These are phyloP conservation scores for Nemotelus pantherinus DNA, from an alignment of 2,888 invertebrate species.

Conservation along the genomic window DNA sequence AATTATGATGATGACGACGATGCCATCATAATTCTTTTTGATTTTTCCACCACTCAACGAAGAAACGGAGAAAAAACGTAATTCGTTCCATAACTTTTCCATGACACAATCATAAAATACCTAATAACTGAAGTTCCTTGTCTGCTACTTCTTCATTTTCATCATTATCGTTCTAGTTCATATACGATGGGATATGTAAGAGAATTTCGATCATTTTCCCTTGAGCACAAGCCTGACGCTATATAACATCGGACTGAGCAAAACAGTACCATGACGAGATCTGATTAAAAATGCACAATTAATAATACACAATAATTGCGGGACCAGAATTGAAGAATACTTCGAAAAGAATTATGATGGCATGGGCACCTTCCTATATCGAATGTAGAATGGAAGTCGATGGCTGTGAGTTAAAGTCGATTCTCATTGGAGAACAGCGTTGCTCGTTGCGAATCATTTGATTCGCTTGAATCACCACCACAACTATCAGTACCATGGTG, in stretches of 20 bases:
- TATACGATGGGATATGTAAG: too few relatives aligned
- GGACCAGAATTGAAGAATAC: slow-evolving; percentile 45
- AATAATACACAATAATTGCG: slow-evolving; percentile 52
- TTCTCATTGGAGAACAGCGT: slow-evolving; percentile 25
- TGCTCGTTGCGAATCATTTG: slow-evolving; percentile 14
- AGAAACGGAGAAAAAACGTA: slow-evolving; percentile 14
- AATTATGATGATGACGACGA: slow-evolving; percentile 28
- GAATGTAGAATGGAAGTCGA: not conserved
- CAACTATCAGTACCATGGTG: not conserved
- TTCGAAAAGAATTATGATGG: slow-evolving; percentile 22
- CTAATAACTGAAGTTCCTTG: slow-evolving; percentile 30
- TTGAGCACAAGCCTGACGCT: too few relatives aligned
- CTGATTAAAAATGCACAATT: slow-evolving; percentile 51
- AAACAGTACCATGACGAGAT: slow-evolving; percentile 47
- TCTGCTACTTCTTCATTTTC: slow-evolving; percentile 2
- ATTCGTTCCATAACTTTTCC: slow-evolving; percentile 42
- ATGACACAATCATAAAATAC: slow-evolving; percentile 30
- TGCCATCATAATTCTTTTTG: slow-evolving; percentile 44
- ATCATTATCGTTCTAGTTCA: not conserved
- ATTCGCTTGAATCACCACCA: slow-evolving; percentile 30
- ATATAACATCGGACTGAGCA: not conserved
- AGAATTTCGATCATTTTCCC: too few relatives aligned
- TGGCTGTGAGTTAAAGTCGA: not conserved
- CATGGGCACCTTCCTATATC: not conserved
- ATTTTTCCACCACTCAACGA: slow-evolving; percentile 7